Conservation (phyloP, 2,888 invertebrate species). For the Phytoseiulus persimilis region DNA sequence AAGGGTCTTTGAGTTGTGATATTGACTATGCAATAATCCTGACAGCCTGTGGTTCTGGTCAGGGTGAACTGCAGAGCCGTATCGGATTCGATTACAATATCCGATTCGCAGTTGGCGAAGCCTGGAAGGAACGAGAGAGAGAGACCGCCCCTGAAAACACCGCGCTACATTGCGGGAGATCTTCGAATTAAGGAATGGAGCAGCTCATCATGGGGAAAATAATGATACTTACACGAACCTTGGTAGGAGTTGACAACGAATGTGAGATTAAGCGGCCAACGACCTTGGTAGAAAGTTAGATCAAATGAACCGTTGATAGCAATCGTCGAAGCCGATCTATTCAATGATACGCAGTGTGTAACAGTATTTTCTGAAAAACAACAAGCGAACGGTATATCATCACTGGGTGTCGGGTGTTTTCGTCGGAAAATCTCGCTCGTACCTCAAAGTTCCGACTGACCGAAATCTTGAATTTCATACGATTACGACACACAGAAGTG, state of each 20-base stretch:
- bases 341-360: background rate
- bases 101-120: conserved; percentile 14
- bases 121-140: background rate
- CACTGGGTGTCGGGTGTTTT: too few relatives aligned
- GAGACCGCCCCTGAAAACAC: too few relatives aligned
- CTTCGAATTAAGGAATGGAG: too few relatives aligned
- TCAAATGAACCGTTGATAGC: conserved; percentile 5
- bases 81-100: background rate
- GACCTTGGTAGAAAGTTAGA: background rate
- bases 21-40: conserved; percentile 12
- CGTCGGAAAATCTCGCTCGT: too few relatives aligned
- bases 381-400: too few relatives aligned
- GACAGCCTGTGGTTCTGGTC: conserved; percentile 16
- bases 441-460: too few relatives aligned
- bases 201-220: background rate
- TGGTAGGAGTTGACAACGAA: conserved; percentile 30
- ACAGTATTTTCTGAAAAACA: background rate
- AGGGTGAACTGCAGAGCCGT: conserved; percentile 12
- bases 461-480: too few relatives aligned
- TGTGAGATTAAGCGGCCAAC: conserved; percentile 21
- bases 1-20: conserved; percentile 15
- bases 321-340: background rate
- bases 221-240: conserved; percentile 14
- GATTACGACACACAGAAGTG: too few relatives aligned
- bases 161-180: too few relatives aligned